Evolutionary conservation across 1,140 invertebrate species (phyloP), one percentile per base, ranked within the genome.

Genomic region (Camponotus floridanus): DNA sequence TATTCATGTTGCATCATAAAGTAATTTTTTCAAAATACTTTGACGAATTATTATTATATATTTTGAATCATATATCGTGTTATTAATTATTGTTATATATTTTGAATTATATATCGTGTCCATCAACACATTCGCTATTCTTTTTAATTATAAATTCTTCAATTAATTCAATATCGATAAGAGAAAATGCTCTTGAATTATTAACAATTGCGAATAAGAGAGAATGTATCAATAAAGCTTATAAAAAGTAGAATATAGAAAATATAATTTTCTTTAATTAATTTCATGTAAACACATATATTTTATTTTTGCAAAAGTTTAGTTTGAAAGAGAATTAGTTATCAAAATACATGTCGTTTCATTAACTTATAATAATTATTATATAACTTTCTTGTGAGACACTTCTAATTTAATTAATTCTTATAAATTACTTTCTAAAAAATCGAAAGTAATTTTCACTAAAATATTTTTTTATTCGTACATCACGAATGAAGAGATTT

Each of bases 1-100:
- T 83, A 83, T 73, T 83, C 31, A 83, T 45, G 68, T 73, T 74
- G 48, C 36, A 73, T 70, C 55, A 45, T 26, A 39, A 61, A 36
- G 13, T n/a, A 61, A 73, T 36, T 61, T 62, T 57, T 74, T 83
- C 42, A n/a, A 62, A 59, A 68, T 59, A 45, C 11, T 13, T 71
- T 33, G 3, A 45, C 45, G 7, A 57, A 36, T 26, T 21, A 33
- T 62, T 83, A n/a, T 83, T 74, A 74, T 45, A 31, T 73, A 71
- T 81, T 26, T 59, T 62, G n/a, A 73, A 81, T 26, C 26, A 26
- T 26, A 26, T 26, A 26, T 26, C 26, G 26, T 26, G 26, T 26
- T 26, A 26, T 26, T 26, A 55, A 36, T 26, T 21, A 33, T 61
- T 81, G 18, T 81, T 73, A 73, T 45, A 31, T 61, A 73, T 73